These are phyloP conservation scores for Listronotus bonariensis DNA, from an alignment of 1,140 invertebrate species.

Conservation along the genomic window DNA sequence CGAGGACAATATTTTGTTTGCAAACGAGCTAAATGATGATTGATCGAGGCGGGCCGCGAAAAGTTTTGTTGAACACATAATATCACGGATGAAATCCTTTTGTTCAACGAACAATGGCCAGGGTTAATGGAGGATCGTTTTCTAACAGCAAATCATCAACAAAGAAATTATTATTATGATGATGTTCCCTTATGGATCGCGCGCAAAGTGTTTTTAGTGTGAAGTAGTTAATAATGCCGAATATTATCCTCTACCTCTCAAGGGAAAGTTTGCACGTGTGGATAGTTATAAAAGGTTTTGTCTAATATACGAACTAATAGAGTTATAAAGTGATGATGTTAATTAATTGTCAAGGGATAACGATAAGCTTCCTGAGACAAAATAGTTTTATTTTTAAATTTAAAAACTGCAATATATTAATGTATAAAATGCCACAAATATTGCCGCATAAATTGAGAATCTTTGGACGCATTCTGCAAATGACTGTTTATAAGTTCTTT, in stretches of 20 bases:
- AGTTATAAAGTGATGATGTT: too few relatives aligned
- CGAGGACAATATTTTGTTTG: constrained; percentile 18
- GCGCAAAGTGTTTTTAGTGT: constrained; percentile 24
- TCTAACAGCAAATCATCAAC: constrained; percentile 18
- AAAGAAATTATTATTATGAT: constrained; percentile 31
- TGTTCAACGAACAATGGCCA: constrained; percentile 26
- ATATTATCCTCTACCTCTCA: constrained; percentile 14
- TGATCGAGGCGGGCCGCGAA: constrained; percentile 16
- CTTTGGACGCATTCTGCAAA: too few relatives aligned
- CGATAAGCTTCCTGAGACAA: too few relatives aligned
- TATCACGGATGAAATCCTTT: constrained; percentile 14
- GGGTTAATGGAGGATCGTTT: constrained; percentile 28
- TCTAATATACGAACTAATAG: too few relatives aligned
- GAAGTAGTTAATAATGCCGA: constrained; percentile 19
- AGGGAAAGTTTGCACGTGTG: constrained; percentile 8
- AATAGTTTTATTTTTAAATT: too few relatives aligned
- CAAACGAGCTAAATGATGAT: constrained; percentile 22
- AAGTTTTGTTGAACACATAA: constrained; percentile 13
- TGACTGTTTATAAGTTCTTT: too few relatives aligned
- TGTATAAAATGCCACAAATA: too few relatives aligned
- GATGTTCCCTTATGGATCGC: constrained; percentile 19
- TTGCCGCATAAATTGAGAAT: too few relatives aligned
- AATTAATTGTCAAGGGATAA: too few relatives aligned
- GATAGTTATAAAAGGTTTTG: too few relatives aligned
- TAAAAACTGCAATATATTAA: too few relatives aligned